Evolutionary conservation across 1,140 invertebrate genomes (phyloP), one percentile per base, ranked within the genome.

Genomic region (Lasaia peninsularis): DNA sequence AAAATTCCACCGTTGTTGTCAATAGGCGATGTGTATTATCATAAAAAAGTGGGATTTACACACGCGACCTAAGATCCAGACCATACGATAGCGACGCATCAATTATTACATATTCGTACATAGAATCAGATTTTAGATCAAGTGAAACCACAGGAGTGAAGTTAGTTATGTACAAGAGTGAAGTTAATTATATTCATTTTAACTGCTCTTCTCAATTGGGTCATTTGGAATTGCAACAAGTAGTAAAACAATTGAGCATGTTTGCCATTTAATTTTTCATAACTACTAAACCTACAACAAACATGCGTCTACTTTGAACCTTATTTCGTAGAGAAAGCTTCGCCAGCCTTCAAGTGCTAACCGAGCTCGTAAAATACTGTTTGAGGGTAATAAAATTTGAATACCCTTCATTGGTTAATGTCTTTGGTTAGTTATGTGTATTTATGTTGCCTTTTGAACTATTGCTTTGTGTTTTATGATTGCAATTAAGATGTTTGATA

Each of bases 361-460:
- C 33, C 48, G 34, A 50, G 54, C 52, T 58, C 52, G 34, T 71
- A 56, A 67, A 67, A 65, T 60, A 58, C 40, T 56, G 33, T 53
- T 62, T 21, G 55, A 49, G 40, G 64, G 59, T 68, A 68, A 70
- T 75, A 75, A 75, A 72, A 73, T 63, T 65, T 63, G 65, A 69
- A 52, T 58, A 51, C 61, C 55, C 56, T 64, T 66, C 58, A 68
- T 70, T 62, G 65, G 60, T 56, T 70, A 70, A 72, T 70, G 66
- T 58, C 62, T 55, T 60, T 57, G 60, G 37, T 58, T 62, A 62
- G 40, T 62, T 58, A 62, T 62, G 55, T 35, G 48, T 57, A 52
- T 62, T 33, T 32, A 14, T 34, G 28, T 34, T 34, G 51, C 31
- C 28, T 48, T 48, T 48, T 48, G 40, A 48, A 48, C 40, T 21